Conservation (phyloP, 2,797 vertebrate species). For the Ataeniobius toweri region DNA sequence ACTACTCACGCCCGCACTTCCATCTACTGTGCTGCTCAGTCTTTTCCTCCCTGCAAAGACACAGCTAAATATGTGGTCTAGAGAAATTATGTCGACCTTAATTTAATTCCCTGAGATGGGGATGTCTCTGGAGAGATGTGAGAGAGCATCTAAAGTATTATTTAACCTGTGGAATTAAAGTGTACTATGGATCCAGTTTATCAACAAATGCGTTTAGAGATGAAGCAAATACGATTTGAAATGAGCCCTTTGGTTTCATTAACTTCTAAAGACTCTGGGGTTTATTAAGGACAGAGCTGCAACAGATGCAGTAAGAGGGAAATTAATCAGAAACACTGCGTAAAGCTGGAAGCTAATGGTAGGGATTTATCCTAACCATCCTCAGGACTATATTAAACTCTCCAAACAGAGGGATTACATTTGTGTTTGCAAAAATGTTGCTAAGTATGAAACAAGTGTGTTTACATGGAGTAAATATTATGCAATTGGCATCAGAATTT, state of each 20-base stretch:
- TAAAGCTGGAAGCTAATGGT: constrained; percentile 26
- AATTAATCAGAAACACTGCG: constrained; percentile 42
- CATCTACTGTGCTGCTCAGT: constrained; percentile 39
- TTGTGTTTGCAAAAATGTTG: constrained; percentile 2
- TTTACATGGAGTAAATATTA: background rate
- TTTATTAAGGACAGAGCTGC: constrained; percentile 32
- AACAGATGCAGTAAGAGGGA: constrained; percentile 30
- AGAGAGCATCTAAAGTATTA: constrained; percentile 30
- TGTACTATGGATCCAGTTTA: constrained; percentile 44
- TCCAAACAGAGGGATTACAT: constrained; percentile 19
- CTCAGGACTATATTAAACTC: constrained; percentile 31
- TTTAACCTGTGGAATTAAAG: constrained; percentile 31
- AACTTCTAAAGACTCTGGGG: constrained; percentile 51
- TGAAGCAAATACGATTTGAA: constrained; percentile 62
- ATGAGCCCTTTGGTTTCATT: constrained; percentile 66
- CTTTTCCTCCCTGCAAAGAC: constrained; percentile 13
- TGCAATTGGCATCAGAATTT: background rate
- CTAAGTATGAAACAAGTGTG: constrained; percentile 10
- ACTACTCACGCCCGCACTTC: constrained; percentile 34
- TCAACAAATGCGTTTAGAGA: constrained; percentile 56
- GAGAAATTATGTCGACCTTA: constrained; percentile 51
- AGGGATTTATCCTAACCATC: background rate
- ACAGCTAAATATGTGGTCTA: constrained; percentile 29
- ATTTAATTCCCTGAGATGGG: constrained; percentile 50
- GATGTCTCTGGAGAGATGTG: constrained; percentile 23